Conservation (phyloP, 1,140 invertebrate species). For the Platyscapa corneri region DNA sequence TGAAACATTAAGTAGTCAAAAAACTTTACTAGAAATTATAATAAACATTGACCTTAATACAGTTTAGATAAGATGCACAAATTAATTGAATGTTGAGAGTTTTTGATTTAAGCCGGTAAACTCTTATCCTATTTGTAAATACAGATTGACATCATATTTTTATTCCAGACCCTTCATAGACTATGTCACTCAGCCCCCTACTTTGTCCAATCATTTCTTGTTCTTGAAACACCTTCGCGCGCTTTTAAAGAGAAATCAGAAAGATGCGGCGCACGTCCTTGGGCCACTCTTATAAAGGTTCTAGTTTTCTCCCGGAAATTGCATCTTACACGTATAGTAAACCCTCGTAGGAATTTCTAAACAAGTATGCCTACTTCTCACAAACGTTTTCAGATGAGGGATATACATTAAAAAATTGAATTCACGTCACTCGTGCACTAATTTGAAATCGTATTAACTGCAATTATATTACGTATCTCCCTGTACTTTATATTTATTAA, state of each 20-base stretch:
- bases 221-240: conserved; percentile 7
- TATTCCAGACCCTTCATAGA: background rate
- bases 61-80: conserved; percentile 66
- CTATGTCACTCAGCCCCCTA: too few relatives aligned
- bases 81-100: conserved; percentile 58
- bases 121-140: conserved; percentile 47
- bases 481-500: background rate
- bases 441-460: conserved; percentile 26
- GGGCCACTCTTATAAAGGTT: conserved; percentile 37
- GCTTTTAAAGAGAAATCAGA: conserved; percentile 30
- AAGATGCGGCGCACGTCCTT: conserved; percentile 34
- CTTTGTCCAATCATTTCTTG: background rate
- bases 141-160: conserved; percentile 35
- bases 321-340: conserved; percentile 45
- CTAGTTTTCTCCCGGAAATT: conserved; percentile 48
- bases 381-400: conserved; percentile 13
- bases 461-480: background rate
- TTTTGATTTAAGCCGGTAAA: conserved; percentile 55
- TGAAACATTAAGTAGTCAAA: too few relatives aligned
- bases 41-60: too few relatives aligned
- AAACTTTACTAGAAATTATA: too few relatives aligned
- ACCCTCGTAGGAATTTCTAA: background rate
- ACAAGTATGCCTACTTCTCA: conserved; percentile 12
- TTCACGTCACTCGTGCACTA: conserved; percentile 24
- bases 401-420: background rate